A percentile compares a stretch with the other conserved stretches of the same genome.
phyloP scores from a whole-genome alignment of 1,140 invertebrate species.

The Globodera rostochiensis region DNA sequence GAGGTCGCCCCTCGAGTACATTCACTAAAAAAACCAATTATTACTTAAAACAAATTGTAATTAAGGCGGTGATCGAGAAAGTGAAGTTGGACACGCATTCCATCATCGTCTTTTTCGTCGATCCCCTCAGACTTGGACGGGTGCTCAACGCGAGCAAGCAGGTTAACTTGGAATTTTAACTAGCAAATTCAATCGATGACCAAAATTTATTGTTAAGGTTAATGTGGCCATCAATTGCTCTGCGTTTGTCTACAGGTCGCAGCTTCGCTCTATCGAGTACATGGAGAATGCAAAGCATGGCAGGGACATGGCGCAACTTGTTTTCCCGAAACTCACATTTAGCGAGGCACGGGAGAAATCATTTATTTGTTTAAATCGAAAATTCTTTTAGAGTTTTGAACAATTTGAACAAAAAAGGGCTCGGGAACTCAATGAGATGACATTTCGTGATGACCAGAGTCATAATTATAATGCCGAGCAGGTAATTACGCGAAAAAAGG shows the following conservation, averaged over 20 bases:
- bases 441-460: slow-evolving; percentile 18
- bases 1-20: slow-evolving; percentile 23
- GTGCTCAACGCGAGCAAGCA: slow-evolving; percentile 9
- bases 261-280: slow-evolving; percentile 33
- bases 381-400: slow-evolving; percentile 36
- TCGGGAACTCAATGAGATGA: slow-evolving; percentile 3
- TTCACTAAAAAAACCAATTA: neutral
- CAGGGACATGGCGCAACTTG: slow-evolving; percentile 27
- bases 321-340: slow-evolving; percentile 32
- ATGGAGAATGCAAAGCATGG: slow-evolving; percentile 17
- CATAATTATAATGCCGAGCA: slow-evolving; percentile 28
- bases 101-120: slow-evolving; percentile 31
- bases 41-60: neutral
- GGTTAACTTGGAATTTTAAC: neutral
- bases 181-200: too few relatives aligned
- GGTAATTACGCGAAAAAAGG: neutral
- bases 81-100: slow-evolving; percentile 10
- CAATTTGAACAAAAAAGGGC: slow-evolving; percentile 15
- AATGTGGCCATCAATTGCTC: slow-evolving; percentile 33
- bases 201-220: slow-evolving; percentile 7
- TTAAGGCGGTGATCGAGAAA: slow-evolving; percentile 33
- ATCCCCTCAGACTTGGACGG: slow-evolving; percentile 23
- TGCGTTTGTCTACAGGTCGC: slow-evolving; percentile 35
- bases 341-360: slow-evolving; percentile 12
- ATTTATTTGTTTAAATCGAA: neutral